Evolutionary conservation across 2,113 vertebrate species (phyloP), one percentile per base, ranked within the genome.

Genomic region (Galeopterus variegatus): DNA sequence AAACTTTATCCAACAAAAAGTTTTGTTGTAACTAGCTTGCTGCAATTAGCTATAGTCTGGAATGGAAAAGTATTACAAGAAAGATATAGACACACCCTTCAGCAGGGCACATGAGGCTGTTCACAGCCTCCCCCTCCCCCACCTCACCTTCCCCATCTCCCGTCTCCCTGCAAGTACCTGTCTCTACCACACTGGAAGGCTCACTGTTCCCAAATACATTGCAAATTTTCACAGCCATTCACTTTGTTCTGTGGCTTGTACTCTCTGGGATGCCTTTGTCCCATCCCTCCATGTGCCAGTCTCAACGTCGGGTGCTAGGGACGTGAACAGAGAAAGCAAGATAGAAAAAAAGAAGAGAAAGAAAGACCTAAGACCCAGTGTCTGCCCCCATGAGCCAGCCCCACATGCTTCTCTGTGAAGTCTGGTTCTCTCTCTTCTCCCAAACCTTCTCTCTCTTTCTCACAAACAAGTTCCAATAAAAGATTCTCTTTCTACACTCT

Each of bases 341-440:
- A 17, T 41, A 23, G 33, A 70, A 6, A 33, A 15, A 6, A 33
- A 15, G 17, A 48, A 75, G 24, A 41, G 12, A 77, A n/a, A 12
- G 10, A n/a, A 6, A 56, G 28, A 52, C 26, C 54, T 17, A 36
- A 85, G 36, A 64, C 36, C 56, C 33, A 41, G 58, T 54, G 48
- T 24, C 19, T 18, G 6, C 2, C 7, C 3, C 26, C 11, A 9
- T 11, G 17, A 64, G 1, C 2, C 4, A 41, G 41, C 1, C 15
- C 24, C 45, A 45, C 3, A 13, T 45, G 8, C 8, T 70, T 48
- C 1, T 6, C 64, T 33, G 36, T 17, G 54, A 83, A 70, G 19
- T 26, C 60, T 48, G 24, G 5, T 54, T 65, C 54, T 56, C 1
- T 36, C 10, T 87, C 54, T 36, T 76, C 17, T 72, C 10, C 19